Conservation (phyloP, 2,113 vertebrate species). For the Pica pica region DNA sequence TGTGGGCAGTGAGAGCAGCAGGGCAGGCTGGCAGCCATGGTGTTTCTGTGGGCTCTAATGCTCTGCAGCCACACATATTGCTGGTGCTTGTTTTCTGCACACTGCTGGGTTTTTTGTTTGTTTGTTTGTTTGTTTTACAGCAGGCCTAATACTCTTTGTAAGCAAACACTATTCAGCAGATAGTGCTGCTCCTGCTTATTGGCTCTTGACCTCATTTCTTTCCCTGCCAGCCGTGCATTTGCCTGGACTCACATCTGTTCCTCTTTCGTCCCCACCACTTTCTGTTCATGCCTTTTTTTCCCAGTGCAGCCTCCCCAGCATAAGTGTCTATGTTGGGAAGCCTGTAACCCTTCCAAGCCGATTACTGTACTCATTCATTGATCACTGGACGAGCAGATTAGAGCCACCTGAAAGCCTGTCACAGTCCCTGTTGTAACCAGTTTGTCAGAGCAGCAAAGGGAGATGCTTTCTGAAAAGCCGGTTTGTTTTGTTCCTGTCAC, state of each 20-base stretch:
- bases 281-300: neutral
- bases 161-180: neutral
- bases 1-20: neutral
- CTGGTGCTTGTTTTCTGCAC: neutral
- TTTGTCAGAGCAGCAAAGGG: slow-evolving; percentile 1
- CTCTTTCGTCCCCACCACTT: neutral
- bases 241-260: neutral
- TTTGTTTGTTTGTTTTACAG: neutral
- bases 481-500: neutral
- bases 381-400: slow-evolving; percentile 43
- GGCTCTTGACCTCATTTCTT: neutral
- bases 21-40: neutral
- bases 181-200: neutral
- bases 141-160: neutral
- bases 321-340: slow-evolving; percentile 43
- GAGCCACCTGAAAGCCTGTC: slow-evolving; percentile 51
- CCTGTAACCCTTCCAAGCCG: slow-evolving; percentile 47
- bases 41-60: neutral
- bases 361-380: slow-evolving; percentile 55
- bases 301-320: neutral
- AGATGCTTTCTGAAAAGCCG: slow-evolving; percentile 41
- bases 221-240: neutral
- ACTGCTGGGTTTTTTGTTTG: neutral
- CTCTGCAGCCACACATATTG: neutral
- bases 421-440: slow-evolving; percentile 8